These are phyloP conservation scores for Poicephalus meyeri DNA, from an alignment of 2,113 vertebrate genomes.

Conservation along the genomic window DNA sequence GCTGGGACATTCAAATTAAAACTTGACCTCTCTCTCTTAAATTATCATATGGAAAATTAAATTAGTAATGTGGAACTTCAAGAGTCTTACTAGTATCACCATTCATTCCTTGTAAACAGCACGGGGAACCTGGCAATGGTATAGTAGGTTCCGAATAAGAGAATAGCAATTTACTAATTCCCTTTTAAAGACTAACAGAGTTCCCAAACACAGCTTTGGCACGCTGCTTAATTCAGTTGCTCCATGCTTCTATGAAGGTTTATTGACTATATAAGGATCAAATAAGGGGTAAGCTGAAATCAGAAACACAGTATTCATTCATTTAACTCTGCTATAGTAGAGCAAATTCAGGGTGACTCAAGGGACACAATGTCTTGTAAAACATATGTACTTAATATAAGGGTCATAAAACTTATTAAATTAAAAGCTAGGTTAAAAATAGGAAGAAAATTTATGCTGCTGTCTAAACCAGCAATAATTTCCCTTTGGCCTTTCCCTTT, in stretches of 20 bases:
- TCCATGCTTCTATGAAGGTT: constrained; percentile 45
- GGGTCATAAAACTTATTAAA: constrained; percentile 97
- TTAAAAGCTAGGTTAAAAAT: constrained; percentile 97
- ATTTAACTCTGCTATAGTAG: constrained; percentile 74
- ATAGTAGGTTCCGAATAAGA: neutral
- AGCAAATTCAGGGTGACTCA: constrained; percentile 89
- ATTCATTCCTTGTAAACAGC: constrained; percentile 7
- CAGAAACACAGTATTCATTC: constrained; percentile 80
- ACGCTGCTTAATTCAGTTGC: constrained; percentile 16
- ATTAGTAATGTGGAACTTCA: neutral
- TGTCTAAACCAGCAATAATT: constrained; percentile 88
- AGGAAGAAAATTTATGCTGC: constrained; percentile 94
- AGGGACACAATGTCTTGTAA: constrained; percentile 94
- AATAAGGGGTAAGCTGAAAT: constrained; percentile 69
- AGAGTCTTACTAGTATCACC: neutral
- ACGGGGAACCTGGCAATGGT: neutral
- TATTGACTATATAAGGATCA: constrained; percentile 70
- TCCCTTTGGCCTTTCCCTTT: constrained; percentile 81
- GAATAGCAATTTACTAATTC: constrained; percentile 31
- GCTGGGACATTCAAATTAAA: neutral
- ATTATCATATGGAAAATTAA: neutral
- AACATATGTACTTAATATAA: constrained; percentile 99
- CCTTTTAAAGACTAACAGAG: constrained; percentile 38
- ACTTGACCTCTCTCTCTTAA: neutral
- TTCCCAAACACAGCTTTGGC: constrained; percentile 29